phyloP scores from a whole-genome alignment of 1,140 invertebrate species.

The Pogonus chalceus region DNA sequence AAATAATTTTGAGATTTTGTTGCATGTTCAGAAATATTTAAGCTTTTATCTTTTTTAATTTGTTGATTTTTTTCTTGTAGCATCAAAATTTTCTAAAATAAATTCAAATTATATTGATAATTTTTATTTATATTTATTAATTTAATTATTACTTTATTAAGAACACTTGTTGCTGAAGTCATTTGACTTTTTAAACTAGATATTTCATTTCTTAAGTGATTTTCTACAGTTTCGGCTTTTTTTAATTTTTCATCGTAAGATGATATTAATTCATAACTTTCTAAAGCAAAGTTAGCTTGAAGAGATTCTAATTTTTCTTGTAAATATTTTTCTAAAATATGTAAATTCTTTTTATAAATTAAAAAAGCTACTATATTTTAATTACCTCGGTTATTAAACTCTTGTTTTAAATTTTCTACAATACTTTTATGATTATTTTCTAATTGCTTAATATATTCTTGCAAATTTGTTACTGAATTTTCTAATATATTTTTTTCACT shows the following conservation, averaged over 20 bases:
- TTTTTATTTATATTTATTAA: background rate
- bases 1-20: too few species aligned
- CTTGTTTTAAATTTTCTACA: background rate
- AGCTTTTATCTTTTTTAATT: too few species aligned
- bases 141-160: slow-evolving; percentile 8
- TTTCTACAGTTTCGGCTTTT: slow-evolving; percentile 12
- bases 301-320: slow-evolving; percentile 10
- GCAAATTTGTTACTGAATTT: background rate
- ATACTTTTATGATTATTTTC: slow-evolving; percentile 8
- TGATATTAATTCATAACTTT: slow-evolving; percentile 12
- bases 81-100: background rate
- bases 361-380: background rate
- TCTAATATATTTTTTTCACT: background rate
- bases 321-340: slow-evolving; percentile 8
- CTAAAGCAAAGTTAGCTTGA: slow-evolving; percentile 12
- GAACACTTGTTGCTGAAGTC: background rate
- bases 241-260: slow-evolving; percentile 11
- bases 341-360: background rate
- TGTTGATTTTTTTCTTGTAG: slow-evolving; percentile 1
- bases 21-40: too few species aligned
- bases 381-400: background rate
- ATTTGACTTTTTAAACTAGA: slow-evolving; percentile 13
- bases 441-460: slow-evolving; percentile 11
- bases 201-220: slow-evolving; percentile 10
- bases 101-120: background rate